Evolutionary conservation across 2,888 invertebrate genomes (phyloP).

Genomic region (Schizotus pectinicornis): DNA sequence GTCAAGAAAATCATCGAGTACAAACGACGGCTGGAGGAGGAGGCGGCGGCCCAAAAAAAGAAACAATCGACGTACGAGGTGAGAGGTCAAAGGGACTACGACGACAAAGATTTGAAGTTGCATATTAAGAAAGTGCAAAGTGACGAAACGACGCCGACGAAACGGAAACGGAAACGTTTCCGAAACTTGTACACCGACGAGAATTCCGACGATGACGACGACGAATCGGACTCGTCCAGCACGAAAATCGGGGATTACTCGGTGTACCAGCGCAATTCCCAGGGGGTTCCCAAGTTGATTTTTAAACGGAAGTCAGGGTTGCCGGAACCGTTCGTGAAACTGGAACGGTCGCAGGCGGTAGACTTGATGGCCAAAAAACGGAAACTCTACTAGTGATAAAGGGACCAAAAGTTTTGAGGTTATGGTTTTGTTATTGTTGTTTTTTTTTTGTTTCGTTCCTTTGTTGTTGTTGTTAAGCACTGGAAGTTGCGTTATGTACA

Average conservation of each 20-base stretch:
- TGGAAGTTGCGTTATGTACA: slow-evolving; percentile 1
- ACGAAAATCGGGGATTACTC: slow-evolving; percentile 40
- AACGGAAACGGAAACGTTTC: slow-evolving; percentile 39
- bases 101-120: slow-evolving; percentile 33
- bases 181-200: slow-evolving; percentile 37
- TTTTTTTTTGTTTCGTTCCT: slow-evolving; percentile 4
- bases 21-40: slow-evolving; percentile 36
- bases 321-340: slow-evolving; percentile 45
- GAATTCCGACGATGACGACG: slow-evolving; percentile 29
- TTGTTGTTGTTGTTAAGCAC: background rate
- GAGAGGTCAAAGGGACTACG: slow-evolving; percentile 16
- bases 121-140: slow-evolving; percentile 40
- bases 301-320: slow-evolving; percentile 47
- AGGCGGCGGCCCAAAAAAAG: slow-evolving; percentile 9
- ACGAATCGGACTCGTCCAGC: slow-evolving; percentile 32
- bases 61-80: slow-evolving; percentile 33
- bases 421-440: slow-evolving; percentile 9
- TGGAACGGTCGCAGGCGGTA: slow-evolving; percentile 43
- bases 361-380: slow-evolving; percentile 36
- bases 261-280: slow-evolving; percentile 43
- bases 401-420: slow-evolving; percentile 11
- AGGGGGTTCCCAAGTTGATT: slow-evolving; percentile 49
- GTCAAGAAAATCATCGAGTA: slow-evolving; percentile 46
- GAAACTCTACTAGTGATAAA: slow-evolving; percentile 23
- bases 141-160: background rate